Conservation (phyloP, 2,113 vertebrate genomes). For the Cavia porcellus region DNA sequence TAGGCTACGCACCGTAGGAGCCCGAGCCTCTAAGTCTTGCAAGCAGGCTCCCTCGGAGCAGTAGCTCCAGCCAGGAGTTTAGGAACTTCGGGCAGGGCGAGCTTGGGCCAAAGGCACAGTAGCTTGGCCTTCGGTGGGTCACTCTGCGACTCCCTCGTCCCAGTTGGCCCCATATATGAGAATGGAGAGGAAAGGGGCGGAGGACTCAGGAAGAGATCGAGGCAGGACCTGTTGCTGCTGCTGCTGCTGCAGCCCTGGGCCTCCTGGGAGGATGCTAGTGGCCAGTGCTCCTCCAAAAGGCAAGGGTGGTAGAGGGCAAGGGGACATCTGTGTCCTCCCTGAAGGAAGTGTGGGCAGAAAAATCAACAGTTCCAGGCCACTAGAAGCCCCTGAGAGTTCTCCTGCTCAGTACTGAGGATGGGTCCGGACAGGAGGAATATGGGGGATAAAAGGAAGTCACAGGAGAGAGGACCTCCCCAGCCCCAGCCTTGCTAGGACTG, state of each 20-base stretch:
- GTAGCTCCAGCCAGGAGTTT: not conserved
- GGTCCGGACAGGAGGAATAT: accelerated
- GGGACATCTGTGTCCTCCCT: not conserved
- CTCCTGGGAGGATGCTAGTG: too few species aligned
- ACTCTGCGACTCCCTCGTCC: not conserved
- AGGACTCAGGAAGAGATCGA: not conserved
- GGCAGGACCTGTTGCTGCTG: not conserved
- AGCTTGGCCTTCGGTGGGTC: not conserved
- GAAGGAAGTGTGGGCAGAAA: not conserved
- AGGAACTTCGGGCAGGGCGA: not conserved
- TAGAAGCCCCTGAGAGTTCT: too few species aligned
- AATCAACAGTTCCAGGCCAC: not conserved
- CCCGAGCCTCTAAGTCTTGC: not conserved
- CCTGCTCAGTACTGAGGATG: accelerated
- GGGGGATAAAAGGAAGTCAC: accelerated
- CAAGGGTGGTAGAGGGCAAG: not conserved
- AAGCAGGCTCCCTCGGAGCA: not conserved
- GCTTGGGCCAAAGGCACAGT: not conserved
- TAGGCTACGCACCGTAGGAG: not conserved
- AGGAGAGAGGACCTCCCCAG: too few species aligned
- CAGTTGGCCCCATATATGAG: not conserved
- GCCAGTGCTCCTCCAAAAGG: not conserved
- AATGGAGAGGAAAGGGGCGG: not conserved
- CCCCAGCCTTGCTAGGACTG: not conserved
- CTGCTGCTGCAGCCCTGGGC: not conserved